phyloP scores from a whole-genome alignment of 2,113 vertebrate genomes.

The Prunella himalayana region DNA sequence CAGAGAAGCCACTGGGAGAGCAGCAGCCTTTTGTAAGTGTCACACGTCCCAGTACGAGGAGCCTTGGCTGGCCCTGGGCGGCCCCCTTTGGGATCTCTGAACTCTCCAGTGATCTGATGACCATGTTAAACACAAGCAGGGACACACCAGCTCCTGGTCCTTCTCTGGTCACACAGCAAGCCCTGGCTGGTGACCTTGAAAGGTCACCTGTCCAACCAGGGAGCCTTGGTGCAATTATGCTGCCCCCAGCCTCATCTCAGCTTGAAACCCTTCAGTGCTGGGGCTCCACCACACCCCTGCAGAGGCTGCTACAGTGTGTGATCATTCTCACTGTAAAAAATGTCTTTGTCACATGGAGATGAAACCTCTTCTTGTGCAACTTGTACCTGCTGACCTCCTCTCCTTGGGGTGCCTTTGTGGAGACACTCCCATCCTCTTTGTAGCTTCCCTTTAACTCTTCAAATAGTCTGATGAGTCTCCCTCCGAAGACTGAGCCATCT shows the following conservation, averaged over 20 bases:
- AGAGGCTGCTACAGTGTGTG: neutral
- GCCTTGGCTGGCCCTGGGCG: neutral
- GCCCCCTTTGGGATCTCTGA: neutral
- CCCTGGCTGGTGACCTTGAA: neutral
- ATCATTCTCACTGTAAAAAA: neutral
- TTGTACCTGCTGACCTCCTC: neutral
- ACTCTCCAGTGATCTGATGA: neutral
- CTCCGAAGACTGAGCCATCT: neutral
- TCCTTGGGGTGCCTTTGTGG: neutral
- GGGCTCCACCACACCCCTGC: neutral
- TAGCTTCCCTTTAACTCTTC: neutral
- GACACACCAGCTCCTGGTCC: neutral
- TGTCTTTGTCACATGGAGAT: neutral
- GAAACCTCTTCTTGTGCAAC: neutral
- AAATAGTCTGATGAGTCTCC: neutral
- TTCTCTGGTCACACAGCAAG: neutral
- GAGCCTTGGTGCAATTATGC: neutral
- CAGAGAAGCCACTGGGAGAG: neutral
- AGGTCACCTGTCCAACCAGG: neutral
- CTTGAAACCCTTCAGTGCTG: neutral
- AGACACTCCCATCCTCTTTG: neutral
- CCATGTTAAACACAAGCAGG: neutral
- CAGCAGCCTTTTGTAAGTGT: neutral
- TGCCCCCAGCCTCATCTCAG: neutral
- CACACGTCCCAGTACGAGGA: fast-evolving